Evolutionary conservation across 2,888 invertebrate species (phyloP).

Genomic region (Oxyscelio sp.): DNA sequence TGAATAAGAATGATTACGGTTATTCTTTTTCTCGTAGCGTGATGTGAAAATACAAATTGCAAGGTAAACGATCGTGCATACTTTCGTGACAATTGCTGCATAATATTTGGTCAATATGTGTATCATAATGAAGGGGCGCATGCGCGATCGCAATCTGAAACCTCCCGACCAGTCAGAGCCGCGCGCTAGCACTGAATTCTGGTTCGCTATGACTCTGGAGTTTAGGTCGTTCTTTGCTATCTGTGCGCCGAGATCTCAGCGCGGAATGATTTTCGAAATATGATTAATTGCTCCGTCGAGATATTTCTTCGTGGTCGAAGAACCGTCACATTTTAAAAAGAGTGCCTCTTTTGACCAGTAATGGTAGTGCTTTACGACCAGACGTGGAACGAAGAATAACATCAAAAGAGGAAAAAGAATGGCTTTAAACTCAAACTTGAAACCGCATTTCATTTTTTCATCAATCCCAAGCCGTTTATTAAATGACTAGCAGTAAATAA

Average conservation of each 20-base stretch:
- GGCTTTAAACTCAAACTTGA: constrained; percentile 47
- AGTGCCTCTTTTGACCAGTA: constrained; percentile 76
- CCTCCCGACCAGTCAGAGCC: constrained; percentile 66
- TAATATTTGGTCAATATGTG: constrained; percentile 74
- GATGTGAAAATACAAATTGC: constrained; percentile 72
- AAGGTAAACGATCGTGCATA: constrained; percentile 73
- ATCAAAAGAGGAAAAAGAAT: constrained; percentile 72
- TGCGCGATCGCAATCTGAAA: constrained; percentile 73
- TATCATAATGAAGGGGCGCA: constrained; percentile 72
- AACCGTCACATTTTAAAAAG: constrained; percentile 76
- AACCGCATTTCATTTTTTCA: constrained; percentile 61
- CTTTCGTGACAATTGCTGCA: constrained; percentile 74
- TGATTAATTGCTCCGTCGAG: constrained; percentile 87
- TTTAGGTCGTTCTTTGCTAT: constrained; percentile 84
- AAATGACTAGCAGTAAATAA: constrained; percentile 51
- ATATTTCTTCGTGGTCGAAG: constrained; percentile 81
- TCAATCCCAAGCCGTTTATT: constrained; percentile 63
- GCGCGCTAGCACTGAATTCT: constrained; percentile 70
- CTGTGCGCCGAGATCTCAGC: constrained; percentile 86
- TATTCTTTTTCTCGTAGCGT: constrained; percentile 41
- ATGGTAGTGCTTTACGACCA: constrained; percentile 71
- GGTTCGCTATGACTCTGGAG: constrained; percentile 85
- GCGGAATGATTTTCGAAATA: constrained; percentile 88
- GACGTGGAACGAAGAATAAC: constrained; percentile 72
- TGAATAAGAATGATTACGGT: constrained; percentile 63